Evolutionary conservation across 2,888 invertebrate genomes (phyloP), one percentile per base, ranked within the genome.

Genomic region (Malachius bipustulatus): DNA sequence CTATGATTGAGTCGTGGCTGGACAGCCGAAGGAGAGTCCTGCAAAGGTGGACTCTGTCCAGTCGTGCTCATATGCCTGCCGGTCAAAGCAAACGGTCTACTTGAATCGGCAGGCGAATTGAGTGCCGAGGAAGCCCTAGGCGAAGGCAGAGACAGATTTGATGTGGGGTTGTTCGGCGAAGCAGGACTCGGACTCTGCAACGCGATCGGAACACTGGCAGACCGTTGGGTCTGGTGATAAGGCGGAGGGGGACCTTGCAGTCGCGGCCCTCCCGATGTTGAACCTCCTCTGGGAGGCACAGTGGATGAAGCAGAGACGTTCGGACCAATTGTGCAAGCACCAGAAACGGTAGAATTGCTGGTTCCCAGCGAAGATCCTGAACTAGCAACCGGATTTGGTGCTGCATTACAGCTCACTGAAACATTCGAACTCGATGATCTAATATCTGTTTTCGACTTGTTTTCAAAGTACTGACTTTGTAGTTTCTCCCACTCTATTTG

Each of bases 401-500:
- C 24, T n/a, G 24, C 24, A 6, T n/a, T n/a, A 19, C 6, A 19
- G n/a, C 24, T 8, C n/a, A 19, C 24, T 32, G 28, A 14, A 12
- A 15, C 15, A 8, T 15, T 15, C 14, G 44, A 36, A 16, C 31
- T 32, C 6, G 32, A 36, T 12, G 36, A 39, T 34, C 47, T 39
- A 19, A 38, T 43, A 28, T 47, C 45, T 4, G 43, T 50, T 38
- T 55, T 52, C 40, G 52, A 75, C 52, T 77, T 73, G 34, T 72
- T 71, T 49, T 88, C 87, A 52, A 79, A 80, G 63, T 82, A 87
- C 60, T 88, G 85, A 55, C 84, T 81, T 54, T 89, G 89, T 47
- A 90, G 63, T 60, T 90, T 88, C 51, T 84, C 82, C 91, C 91
- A 91, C 57, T 91, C 90, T 60, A 85, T 73, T 62, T 82, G 82